These are phyloP conservation scores for Ormyrus labotus DNA, from an alignment of 2,888 invertebrate genomes.

Conservation along the genomic window DNA sequence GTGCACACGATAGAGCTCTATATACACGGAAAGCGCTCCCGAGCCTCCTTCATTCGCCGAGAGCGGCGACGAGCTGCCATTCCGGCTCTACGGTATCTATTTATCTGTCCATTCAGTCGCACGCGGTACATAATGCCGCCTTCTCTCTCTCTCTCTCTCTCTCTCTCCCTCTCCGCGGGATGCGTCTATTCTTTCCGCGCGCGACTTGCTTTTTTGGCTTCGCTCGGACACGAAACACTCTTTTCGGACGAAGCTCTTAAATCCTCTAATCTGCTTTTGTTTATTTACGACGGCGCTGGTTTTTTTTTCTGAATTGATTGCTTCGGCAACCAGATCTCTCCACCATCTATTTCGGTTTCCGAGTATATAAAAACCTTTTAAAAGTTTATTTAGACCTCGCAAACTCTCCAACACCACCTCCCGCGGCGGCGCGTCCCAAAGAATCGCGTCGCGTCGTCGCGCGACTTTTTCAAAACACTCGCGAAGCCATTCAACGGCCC, in stretches of 20 bases:
- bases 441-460: no score
- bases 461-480: no score
- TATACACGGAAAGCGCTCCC: not conserved
- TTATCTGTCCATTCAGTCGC: constrained; percentile 21
- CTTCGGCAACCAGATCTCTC: no score
- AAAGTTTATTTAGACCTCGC: not conserved
- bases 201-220: not conserved
- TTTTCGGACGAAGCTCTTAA: not conserved
- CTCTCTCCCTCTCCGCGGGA: not conserved
- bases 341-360: no score
- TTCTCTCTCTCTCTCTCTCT: not conserved
- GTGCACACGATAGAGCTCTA: not conserved
- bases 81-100: constrained; percentile 6
- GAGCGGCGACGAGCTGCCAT: not conserved
- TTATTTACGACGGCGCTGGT: constrained; percentile 1
- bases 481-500: no score
- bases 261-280: not conserved
- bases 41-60: not conserved
- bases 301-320: not conserved
- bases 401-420: not conserved
- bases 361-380: not conserved
- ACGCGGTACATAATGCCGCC: constrained; percentile 6
- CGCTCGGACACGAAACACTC: not conserved
- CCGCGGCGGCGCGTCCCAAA: no score
- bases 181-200: not conserved